Evolutionary conservation across 2,888 invertebrate genomes (phyloP), one percentile per base, ranked within the genome.

Genomic region (Erebia aethiops): DNA sequence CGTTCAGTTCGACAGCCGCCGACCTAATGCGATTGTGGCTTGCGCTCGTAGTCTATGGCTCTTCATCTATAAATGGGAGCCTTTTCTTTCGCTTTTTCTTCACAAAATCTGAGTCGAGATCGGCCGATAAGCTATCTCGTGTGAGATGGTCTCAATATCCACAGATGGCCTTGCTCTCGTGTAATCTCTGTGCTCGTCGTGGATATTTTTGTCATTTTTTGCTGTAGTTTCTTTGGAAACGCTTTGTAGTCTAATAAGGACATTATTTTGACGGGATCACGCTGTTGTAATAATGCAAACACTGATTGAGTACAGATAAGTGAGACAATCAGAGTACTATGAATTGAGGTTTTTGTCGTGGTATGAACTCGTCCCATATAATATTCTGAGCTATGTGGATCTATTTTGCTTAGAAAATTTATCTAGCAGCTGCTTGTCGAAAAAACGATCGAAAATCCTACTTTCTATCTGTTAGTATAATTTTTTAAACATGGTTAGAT

Each of bases 71-170:
- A 91, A 91, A 92, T 91, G 90, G 89, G 85, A 88, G 89, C 87
- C 91, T 92, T 92, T 92, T 92, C 92, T 91, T 87, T 91, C 84
- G 87, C 89, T 91, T 89, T 89, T 92, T 91, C 91, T 91, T 89
- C 85, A 90, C 86, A 91, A 89, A 91, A 92, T 91, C 88, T 84
- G 87, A 92, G 90, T 85, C 87, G 84, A 91, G 93, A 93, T 93
- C 84, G 83, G 66, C 73, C 83, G 93, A 93, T 93, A 93, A 92
- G 87, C 79, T 92, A 91, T 92, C 92, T 91, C 83, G 89, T 84
- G 90, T 87, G 88, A 91, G 92, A 90, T 88, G 90, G 89, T 91
- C 93, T 93, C 93, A 90, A 92, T 92, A 92, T 92, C 92, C 90
- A 90, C 92, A 92, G 92, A 92, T 92, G 92, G 88, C 90, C 91